These are phyloP conservation scores for Centropyge bicolor DNA, from an alignment of 2,797 vertebrate genomes.

Conservation along the genomic window DNA sequence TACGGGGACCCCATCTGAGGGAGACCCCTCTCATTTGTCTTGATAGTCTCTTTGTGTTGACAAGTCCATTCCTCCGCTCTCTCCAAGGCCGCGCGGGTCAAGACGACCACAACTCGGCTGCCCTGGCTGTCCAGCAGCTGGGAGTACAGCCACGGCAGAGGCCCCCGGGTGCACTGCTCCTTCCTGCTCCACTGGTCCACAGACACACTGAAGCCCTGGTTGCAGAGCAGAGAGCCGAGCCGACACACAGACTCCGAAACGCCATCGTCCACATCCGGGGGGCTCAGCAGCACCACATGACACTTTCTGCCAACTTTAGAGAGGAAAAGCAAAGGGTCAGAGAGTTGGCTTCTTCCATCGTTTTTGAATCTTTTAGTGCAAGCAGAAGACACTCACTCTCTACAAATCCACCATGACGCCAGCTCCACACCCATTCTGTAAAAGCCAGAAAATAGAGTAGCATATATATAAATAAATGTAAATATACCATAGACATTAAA, in stretches of 20 bases:
- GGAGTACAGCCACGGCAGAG: slow-evolving; percentile 90
- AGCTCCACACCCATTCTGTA: slow-evolving; percentile 75
- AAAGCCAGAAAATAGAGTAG: slow-evolving; percentile 23
- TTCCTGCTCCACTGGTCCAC: slow-evolving; percentile 90
- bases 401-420: slow-evolving; percentile 60
- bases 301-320: slow-evolving; percentile 56
- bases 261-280: slow-evolving; percentile 76
- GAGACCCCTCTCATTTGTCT: neutral
- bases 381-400: slow-evolving; percentile 64
- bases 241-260: slow-evolving; percentile 79
- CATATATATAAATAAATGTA: neutral
- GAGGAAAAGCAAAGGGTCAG: slow-evolving; percentile 28
- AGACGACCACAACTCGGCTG: slow-evolving; percentile 85
- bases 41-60: slow-evolving; percentile 12
- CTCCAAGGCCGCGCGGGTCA: slow-evolving; percentile 79
- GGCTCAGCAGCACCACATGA: slow-evolving; percentile 88
- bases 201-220: slow-evolving; percentile 83
- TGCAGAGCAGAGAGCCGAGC: slow-evolving; percentile 83
- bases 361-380: neutral
- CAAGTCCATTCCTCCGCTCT: slow-evolving; percentile 67
- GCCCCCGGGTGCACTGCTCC: slow-evolving; percentile 82
- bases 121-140: slow-evolving; percentile 82
- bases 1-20: slow-evolving; percentile 41
- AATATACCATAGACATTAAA: slow-evolving; percentile 5
- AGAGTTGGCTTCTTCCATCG: neutral